Evolutionary conservation across 1,140 invertebrate species (phyloP).

Genomic region (Drosophila arawakana): DNA sequence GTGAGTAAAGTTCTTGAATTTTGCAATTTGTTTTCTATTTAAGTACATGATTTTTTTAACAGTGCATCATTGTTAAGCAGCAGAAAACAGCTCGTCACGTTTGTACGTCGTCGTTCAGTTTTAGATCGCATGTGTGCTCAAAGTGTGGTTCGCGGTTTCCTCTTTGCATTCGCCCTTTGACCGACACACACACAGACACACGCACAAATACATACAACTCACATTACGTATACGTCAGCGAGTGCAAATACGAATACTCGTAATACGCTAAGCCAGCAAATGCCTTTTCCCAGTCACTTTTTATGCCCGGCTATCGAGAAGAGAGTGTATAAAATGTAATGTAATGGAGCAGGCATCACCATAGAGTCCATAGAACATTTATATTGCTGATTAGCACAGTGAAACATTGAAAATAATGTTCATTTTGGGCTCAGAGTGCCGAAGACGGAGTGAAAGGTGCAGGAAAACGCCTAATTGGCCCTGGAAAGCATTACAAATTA

Average conservation of each 20-base stretch:
- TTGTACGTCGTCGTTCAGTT: conserved; percentile 38
- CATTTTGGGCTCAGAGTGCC: conserved; percentile 4
- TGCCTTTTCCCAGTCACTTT: conserved; percentile 49
- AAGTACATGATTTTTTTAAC: too few relatives aligned
- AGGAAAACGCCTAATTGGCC: conserved; percentile 18
- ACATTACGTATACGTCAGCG: conserved; percentile 27
- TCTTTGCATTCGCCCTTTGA: conserved; percentile 58
- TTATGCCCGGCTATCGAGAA: conserved; percentile 31
- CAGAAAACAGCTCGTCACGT: conserved; percentile 75
- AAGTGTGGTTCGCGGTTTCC: conserved; percentile 54
- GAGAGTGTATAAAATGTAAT: conserved; percentile 46
- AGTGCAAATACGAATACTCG: conserved; percentile 11
- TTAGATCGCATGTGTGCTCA: conserved; percentile 49
- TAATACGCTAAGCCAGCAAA: conserved; percentile 46
- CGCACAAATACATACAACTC: background rate
- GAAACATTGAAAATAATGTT: conserved; percentile 34
- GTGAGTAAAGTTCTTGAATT: too few relatives aligned
- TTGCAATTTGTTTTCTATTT: too few relatives aligned
- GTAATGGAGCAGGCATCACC: conserved; percentile 34
- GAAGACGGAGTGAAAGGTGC: conserved; percentile 27
- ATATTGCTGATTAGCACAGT: conserved; percentile 38
- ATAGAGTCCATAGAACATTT: conserved; percentile 35
- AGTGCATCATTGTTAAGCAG: conserved; percentile 65
- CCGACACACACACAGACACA: conserved; percentile 8
- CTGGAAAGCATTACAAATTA: conserved; percentile 12